A percentile compares a stretch with the other conserved stretches of the same genome.
These are phyloP conservation scores for Caenorhabditis panamensis DNA, from an alignment of 2,888 invertebrate species.

Conservation along the genomic window DNA sequence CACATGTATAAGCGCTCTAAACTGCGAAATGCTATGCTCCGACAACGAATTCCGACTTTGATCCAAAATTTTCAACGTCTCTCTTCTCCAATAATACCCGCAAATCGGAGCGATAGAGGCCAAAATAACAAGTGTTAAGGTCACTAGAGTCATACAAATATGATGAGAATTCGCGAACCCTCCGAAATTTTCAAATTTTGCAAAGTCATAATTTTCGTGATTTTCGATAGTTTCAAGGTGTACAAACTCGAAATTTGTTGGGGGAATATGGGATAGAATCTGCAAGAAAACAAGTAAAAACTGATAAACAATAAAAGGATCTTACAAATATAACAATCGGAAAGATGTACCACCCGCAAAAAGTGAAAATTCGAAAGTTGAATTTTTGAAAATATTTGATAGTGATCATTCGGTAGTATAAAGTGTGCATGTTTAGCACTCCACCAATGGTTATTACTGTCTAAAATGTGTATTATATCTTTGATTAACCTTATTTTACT, in stretches of 20 bases:
- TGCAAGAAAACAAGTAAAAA: slow-evolving; percentile 7
- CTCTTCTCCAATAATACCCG: slow-evolving; percentile 33
- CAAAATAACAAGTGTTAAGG: neutral
- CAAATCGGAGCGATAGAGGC: slow-evolving; percentile 13
- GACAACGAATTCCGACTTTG: slow-evolving; percentile 17
- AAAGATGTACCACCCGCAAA: slow-evolving; percentile 19
- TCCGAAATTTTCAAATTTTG: slow-evolving; percentile 24
- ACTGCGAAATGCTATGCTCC: slow-evolving; percentile 9
- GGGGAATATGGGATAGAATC: slow-evolving; percentile 50
- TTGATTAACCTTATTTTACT: too few relatives aligned
- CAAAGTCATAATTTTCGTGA: slow-evolving; percentile 48
- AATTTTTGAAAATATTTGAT: slow-evolving; percentile 24
- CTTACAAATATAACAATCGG: slow-evolving; percentile 22
- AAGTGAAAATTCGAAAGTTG: slow-evolving; percentile 14
- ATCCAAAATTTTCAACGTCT: slow-evolving; percentile 42
- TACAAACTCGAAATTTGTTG: slow-evolving; percentile 26
- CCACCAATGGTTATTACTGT: neutral
- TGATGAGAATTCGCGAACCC: slow-evolving; percentile 51
- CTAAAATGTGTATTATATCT: too few relatives aligned
- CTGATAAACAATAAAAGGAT: too few relatives aligned
- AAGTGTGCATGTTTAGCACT: slow-evolving; percentile 40
- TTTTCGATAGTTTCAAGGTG: slow-evolving; percentile 30
- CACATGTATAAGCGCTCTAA: slow-evolving; percentile 41
- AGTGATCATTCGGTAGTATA: slow-evolving; percentile 40
- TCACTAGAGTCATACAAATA: slow-evolving; percentile 11